Base-by-base conservation (phyloP, 1,140 invertebrate genomes). In the Eupeodes corollae region DNA sequence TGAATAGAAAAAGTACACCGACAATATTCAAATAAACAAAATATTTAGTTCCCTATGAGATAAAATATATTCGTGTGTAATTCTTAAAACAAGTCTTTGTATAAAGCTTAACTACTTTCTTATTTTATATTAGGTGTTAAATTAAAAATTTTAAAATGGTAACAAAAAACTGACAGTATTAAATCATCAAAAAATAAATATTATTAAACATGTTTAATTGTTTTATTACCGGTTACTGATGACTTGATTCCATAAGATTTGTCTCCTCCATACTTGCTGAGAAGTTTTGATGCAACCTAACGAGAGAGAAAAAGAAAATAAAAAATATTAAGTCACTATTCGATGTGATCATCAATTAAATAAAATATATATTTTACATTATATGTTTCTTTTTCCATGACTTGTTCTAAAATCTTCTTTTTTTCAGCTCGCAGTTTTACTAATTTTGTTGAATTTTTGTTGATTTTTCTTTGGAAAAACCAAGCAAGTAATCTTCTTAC, bases 371-470 rank as follows among this genome's bases (percentile, higher is more conserved):
- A 26, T 8, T 41, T 45, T 58, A 92, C 89, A 74, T 97, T 98
- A 68, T 96, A 99, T 1, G 91, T 97, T 73, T 98, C 94, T 41
- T 83, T 98, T 64, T 98, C 92, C 79, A 91, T 96, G 31, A 98
- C 92, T 69, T 93, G 84, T 61, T 98, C 91, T 38, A 98, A 72
- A 56, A 98, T 84, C 67, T 87, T 82, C 63, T 86, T 87, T 61
- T 92, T 95, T 55, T 91, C 79, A 47, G 80, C 78, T 53, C 80
- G 75, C 60, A 95, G 77, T 40, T 78, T 76, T 44, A 68, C 69
- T 39, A 95, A 70, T 68, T 84, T 86, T 50, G 79, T 73, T 69
- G 84, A 79, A 73, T 91, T 93, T 61, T 78, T 80, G 44, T 77
- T 77, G 37, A 94, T 78, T 70, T 88, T 84, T 66, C 85, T 77